Evolutionary conservation across 23 tunicate genomes (phyloP), one percentile per base, ranked within the genome.

Genomic region (Trididemnum nubilum): DNA sequence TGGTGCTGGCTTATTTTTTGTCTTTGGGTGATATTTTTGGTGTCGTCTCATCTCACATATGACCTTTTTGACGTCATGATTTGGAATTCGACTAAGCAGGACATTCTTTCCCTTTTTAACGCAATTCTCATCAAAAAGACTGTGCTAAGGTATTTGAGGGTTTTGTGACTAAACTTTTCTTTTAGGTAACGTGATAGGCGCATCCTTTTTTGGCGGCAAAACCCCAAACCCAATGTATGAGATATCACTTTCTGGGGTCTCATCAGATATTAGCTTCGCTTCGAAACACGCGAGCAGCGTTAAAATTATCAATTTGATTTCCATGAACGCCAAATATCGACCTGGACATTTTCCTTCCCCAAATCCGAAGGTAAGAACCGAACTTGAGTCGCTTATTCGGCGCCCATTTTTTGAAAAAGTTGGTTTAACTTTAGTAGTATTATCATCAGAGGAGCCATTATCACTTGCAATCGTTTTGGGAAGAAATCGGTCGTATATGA

Each of bases 211-310:
- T 7, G 96, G 96, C 23, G 96, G 96, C 96, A 90, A 85, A 29
- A 90, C 84, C 28, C 96, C 96, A 33, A 85, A 90, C 1, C 96
- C 96, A 28, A 90, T 24, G 33, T 85, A 87, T 1, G 51, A 81
- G 24, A 81, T 37, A 58, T 90, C 90, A 30, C 34, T 57, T 26
- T 63, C 78, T 5, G 96, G 96, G 2, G 33, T 39, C 21, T 70
- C 31, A 27, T 71, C 79, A 39, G 28, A 32, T 15, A 23, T 33
- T 18, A 65, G 5, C 15, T 21, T 31, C 21, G 66, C 33, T 22
- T 83, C 35, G 54, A 85, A 90, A 69, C 64, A 35, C 72, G 35
- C 65, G 1, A 90, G 36, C 33, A 85, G 31, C 5, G 80, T 9
- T 22, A 90, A 36, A 32, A 75, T 69, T 0, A 81, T 12, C 57